phyloP scores from a whole-genome alignment of 1,140 invertebrate genomes.

The Oncopeltus fasciatus region DNA sequence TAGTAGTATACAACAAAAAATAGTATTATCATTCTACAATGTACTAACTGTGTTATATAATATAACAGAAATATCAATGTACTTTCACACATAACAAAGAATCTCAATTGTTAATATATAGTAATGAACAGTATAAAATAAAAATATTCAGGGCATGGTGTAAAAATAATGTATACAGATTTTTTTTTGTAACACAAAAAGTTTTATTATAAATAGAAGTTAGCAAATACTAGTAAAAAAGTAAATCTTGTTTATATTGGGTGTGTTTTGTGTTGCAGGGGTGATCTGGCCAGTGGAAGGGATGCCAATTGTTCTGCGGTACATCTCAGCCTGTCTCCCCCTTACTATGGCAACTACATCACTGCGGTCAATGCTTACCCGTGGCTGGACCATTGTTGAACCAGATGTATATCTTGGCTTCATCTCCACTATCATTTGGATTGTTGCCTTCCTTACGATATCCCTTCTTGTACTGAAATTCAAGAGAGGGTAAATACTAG shows the following conservation, averaged over 20 bases:
- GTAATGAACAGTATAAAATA: too few relatives aligned
- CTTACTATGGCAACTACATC: slow-evolving; percentile 88
- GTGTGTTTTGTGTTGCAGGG: slow-evolving; percentile 27
- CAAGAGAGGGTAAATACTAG: slow-evolving; percentile 50
- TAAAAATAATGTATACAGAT: too few relatives aligned
- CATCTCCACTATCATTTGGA: slow-evolving; percentile 70
- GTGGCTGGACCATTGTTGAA: slow-evolving; percentile 67
- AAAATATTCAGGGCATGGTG: too few relatives aligned
- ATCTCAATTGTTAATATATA: too few relatives aligned
- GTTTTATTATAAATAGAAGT: too few relatives aligned
- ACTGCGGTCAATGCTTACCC: slow-evolving; percentile 68
- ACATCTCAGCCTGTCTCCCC: slow-evolving; percentile 66
- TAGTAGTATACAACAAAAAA: too few relatives aligned
- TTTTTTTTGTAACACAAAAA: too few relatives aligned
- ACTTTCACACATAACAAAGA: too few relatives aligned
- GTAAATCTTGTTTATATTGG: not conserved
- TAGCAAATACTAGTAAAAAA: too few relatives aligned
- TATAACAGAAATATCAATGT: too few relatives aligned
- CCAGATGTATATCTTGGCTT: slow-evolving; percentile 75
- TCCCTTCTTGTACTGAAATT: slow-evolving; percentile 68
- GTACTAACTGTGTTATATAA: too few relatives aligned
- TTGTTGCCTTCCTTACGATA: slow-evolving; percentile 60
- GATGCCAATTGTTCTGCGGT: slow-evolving; percentile 51
- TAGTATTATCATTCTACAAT: too few relatives aligned
- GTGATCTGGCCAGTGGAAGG: slow-evolving; percentile 72